phyloP scores from a whole-genome alignment of 2,797 vertebrate genomes.

The Florisuga fusca region DNA sequence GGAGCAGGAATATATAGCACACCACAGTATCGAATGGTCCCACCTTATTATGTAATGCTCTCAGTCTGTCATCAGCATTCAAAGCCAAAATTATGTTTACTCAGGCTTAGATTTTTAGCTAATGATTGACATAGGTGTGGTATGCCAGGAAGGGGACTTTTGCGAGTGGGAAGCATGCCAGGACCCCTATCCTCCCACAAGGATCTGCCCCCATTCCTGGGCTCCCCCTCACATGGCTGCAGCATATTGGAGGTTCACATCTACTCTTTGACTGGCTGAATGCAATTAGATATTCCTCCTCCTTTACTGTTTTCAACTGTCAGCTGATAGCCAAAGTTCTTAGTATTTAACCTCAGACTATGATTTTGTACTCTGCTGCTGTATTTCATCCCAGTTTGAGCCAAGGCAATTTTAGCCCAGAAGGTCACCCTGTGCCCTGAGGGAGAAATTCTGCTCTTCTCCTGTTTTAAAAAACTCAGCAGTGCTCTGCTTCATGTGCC shows the following conservation, averaged over 20 bases:
- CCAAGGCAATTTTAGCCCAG: neutral
- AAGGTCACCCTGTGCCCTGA: constrained; percentile 42
- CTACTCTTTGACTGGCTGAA: neutral
- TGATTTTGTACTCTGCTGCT: neutral
- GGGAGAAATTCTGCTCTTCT: neutral
- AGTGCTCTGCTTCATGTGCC: neutral
- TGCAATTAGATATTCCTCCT: neutral
- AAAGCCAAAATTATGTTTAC: constrained; percentile 62
- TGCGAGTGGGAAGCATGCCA: fast-evolving
- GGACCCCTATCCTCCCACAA: neutral
- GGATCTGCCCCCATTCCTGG: neutral
- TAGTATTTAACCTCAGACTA: neutral
- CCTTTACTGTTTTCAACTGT: neutral
- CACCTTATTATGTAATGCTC: constrained; percentile 22
- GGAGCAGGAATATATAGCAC: constrained; percentile 49
- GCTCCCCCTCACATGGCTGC: fast-evolving
- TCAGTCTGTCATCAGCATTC: constrained; percentile 12
- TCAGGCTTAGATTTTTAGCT: constrained; percentile 39
- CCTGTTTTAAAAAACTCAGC: neutral
- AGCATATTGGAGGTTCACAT: fast-evolving
- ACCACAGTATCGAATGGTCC: neutral
- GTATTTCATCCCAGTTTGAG: constrained; percentile 21
- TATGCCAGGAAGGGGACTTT: constrained; percentile 25
- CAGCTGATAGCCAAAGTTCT: neutral
- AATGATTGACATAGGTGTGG: constrained; percentile 30